phyloP scores from a whole-genome alignment of 2,888 invertebrate genomes.

The Eremobia ochroleuca region DNA sequence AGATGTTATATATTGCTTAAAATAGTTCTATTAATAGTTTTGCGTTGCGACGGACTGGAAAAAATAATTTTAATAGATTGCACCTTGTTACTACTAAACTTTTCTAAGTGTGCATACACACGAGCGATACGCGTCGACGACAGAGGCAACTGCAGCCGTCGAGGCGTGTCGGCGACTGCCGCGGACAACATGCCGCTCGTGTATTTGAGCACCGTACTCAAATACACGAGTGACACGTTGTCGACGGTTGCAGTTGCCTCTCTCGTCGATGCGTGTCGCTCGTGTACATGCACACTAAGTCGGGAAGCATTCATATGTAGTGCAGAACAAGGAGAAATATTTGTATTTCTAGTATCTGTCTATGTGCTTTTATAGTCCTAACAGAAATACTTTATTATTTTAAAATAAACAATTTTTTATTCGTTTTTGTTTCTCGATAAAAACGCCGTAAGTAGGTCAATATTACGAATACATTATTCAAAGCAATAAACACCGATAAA shows the following conservation, averaged over 20 bases:
- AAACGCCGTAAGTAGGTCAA: constrained; percentile 57
- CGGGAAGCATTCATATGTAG: neutral
- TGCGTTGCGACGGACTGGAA: neutral
- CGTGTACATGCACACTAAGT: neutral
- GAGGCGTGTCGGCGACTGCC: no score
- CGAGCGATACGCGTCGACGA: no score
- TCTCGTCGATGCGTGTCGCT: neutral
- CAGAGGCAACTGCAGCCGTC: no score
- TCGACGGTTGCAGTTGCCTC: neutral
- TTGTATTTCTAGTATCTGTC: no score
- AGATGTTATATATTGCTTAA: no score
- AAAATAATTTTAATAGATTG: neutral
- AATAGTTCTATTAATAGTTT: no score
- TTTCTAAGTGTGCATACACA: no score
- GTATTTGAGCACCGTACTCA: no score
- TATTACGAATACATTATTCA: constrained; percentile 50
- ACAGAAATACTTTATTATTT: neutral
- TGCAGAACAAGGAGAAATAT: neutral
- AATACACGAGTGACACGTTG: neutral
- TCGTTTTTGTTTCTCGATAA: constrained; percentile 23
- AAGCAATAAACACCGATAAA: constrained; percentile 58
- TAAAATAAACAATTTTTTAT: neutral
- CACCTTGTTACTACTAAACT: neutral
- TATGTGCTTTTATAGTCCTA: neutral
- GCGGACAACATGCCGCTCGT: neutral